Percentiles rank a stretch among this genome's conserved stretches.
These are phyloP conservation scores for Gallirallus australis DNA, from an alignment of 2,797 vertebrate genomes.

Conservation along the genomic window DNA sequence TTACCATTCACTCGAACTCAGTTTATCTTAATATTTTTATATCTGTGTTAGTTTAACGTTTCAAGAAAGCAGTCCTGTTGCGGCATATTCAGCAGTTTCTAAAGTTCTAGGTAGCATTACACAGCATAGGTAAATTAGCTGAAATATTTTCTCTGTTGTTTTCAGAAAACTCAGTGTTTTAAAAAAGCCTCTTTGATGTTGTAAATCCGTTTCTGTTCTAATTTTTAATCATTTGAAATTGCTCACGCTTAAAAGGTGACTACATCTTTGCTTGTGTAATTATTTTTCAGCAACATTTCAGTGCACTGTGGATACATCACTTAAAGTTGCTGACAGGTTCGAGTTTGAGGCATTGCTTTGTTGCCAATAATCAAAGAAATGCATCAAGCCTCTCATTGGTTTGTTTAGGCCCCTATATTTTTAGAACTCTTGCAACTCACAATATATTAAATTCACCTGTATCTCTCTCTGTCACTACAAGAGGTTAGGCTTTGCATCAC, in stretches of 20 bases:
- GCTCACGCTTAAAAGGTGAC: slow-evolving; percentile 23
- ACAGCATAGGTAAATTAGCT: not conserved
- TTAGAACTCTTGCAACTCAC: not conserved
- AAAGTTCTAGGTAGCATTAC: not conserved
- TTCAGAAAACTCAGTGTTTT: not conserved
- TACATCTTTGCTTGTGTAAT: slow-evolving; percentile 1
- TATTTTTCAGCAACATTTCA: not conserved
- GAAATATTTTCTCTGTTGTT: not conserved
- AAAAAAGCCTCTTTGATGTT: slow-evolving; percentile 29
- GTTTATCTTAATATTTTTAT: slow-evolving; percentile 38
- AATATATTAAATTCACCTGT: not conserved
- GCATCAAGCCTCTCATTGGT: not conserved
- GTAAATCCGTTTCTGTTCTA: slow-evolving; percentile 16
- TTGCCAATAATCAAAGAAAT: not conserved
- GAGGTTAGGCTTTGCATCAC: not conserved
- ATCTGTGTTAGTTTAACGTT: not conserved
- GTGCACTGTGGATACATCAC: not conserved
- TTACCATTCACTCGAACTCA: not conserved
- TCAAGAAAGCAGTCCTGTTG: not conserved
- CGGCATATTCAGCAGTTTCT: slow-evolving; percentile 12
- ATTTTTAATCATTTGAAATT: slow-evolving; percentile 34
- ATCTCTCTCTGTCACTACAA: not conserved
- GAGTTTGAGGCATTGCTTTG: not conserved
- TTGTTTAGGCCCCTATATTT: not conserved
- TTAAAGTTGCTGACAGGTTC: slow-evolving; percentile 38